Evolutionary conservation across 2,888 invertebrate species (phyloP), one percentile per base, ranked within the genome.

Genomic region (Troglohyphantes excavatus): DNA sequence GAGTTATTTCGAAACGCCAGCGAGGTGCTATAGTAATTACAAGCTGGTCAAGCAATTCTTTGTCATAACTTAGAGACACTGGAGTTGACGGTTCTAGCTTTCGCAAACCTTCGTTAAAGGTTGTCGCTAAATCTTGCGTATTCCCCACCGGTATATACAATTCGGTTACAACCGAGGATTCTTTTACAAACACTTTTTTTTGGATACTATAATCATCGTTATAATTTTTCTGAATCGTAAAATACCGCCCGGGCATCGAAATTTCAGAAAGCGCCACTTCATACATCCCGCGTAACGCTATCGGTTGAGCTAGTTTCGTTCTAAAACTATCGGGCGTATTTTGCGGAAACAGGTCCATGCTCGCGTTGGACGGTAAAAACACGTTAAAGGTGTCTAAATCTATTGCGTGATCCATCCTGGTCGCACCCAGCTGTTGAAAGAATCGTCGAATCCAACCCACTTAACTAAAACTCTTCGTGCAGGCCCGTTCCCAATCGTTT

Each of bases 261-360:
- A 23, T 21, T 70, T 43, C 70, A 0, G 70, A 23, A 43, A 53
- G 7, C 26, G 53, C 13, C 27, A 73, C n/a, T 59, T 27, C 73
- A 26, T 39, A 75, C 6, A 23, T 23, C 17, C 26, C 65, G 7
- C 23, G 63, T 9, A 79, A 23, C 6, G 26, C 9, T 0, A 79
- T 79, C 7, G 78, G 78, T 13, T 39, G 39, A 21, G 43, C 43
- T 46, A 79, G 39, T 79, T 79, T 79, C 17, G 78, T 79, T 65
- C 26, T 19, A 67, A 39, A 79, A 27, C 39, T 39, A 46, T 79
- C 26, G 0, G 65, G 78, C 0, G 46, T 43, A 9, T 79, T 79
- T 3, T 43, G 6, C 0, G 78, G 39, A 27, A 79, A 79, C 23
- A 43, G 43, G 0, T 78, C 26, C 78, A 78, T 78, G 43, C 39